Base-by-base conservation (phyloP, 2,797 vertebrate genomes). In the Syncerus caffer region DNA sequence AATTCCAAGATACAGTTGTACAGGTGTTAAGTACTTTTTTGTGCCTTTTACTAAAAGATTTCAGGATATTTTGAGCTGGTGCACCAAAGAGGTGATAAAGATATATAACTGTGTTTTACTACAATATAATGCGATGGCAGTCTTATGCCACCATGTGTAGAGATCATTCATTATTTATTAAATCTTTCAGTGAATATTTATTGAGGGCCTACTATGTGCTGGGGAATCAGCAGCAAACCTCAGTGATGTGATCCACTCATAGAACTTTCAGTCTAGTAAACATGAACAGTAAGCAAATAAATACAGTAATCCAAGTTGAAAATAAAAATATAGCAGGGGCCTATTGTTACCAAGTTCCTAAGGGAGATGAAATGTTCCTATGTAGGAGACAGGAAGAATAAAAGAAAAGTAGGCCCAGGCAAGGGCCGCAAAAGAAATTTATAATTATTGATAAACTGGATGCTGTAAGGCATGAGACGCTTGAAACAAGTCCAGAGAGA, bases 21-120 rank as follows among this genome's bases (percentile, higher is more conserved):
- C 55, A 97, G 76, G 47, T 80, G 31, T 79, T 93, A 93, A 94
- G 78, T 78, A 96, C 50, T 74, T 89, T 92, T 95, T 86, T 79
- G 71, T 85, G 14, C 25, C 11, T 96, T 74, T 96, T 95, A 86
- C 86, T 62, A 79, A 90, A 95, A 93, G 4, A 92, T 74, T 95
- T 95, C 47, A 89, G 60, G 38, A 93, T 96, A 93, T 96, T 97
- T 97, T 95, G 80, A 97, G 90, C 31, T 93, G 11, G 50, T 62
- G 21, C 38, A 21, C n/a, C 50, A 80, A 91, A 95, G 13, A 51
- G 11, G 34, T 96, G n/a, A 94, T 62, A 87, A 88, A 95, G 55
- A 87, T 96, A 53, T 67, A 88, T 90, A 90, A 23, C 15, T 92
- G n/a, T 38, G 23, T 50, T 86, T 95, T 91, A 80, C 34, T 80